Percentiles rank a stretch among this genome's conserved stretches.
Evolutionary conservation across 2,888 invertebrate genomes (phyloP).

Genomic region (Hecatera dysodea): DNA sequence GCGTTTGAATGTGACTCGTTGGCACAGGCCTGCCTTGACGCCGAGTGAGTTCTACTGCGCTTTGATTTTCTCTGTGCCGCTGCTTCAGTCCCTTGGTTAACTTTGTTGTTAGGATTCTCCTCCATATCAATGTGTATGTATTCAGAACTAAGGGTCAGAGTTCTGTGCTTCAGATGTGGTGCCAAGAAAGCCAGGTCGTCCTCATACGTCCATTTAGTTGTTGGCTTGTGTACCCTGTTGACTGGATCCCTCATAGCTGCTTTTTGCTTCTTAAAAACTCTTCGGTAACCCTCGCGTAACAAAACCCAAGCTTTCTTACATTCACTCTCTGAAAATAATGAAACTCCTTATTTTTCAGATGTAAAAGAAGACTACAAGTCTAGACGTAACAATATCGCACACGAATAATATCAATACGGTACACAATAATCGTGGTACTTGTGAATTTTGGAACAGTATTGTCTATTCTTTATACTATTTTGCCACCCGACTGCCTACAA

Average conservation of each 20-base stretch:
- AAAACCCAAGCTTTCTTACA: constrained; percentile 25
- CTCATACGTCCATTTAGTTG: constrained; percentile 19
- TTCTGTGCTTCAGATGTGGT: neutral
- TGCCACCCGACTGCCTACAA: no score
- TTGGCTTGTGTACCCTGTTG: neutral
- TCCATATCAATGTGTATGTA: neutral
- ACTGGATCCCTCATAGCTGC: neutral
- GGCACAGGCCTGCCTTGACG: neutral
- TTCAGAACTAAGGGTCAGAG: neutral
- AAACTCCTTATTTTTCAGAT: neutral
- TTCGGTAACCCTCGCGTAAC: constrained; percentile 28
- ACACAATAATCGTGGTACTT: neutral
- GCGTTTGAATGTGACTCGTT: constrained; percentile 10
- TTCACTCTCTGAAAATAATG: constrained; percentile 17
- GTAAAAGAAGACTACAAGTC: no score
- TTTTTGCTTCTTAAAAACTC: neutral
- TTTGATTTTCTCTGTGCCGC: neutral
- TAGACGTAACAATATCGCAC: no score
- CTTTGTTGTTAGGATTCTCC: neutral
- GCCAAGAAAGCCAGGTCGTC: constrained; percentile 9
- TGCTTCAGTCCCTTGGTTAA: neutral
- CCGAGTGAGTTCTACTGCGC: neutral
- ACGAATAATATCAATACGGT: no score
- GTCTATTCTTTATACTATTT: no score
- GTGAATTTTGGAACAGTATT: no score